phyloP scores from a whole-genome alignment of 1,140 invertebrate species.

The Tetraneura akinire region DNA sequence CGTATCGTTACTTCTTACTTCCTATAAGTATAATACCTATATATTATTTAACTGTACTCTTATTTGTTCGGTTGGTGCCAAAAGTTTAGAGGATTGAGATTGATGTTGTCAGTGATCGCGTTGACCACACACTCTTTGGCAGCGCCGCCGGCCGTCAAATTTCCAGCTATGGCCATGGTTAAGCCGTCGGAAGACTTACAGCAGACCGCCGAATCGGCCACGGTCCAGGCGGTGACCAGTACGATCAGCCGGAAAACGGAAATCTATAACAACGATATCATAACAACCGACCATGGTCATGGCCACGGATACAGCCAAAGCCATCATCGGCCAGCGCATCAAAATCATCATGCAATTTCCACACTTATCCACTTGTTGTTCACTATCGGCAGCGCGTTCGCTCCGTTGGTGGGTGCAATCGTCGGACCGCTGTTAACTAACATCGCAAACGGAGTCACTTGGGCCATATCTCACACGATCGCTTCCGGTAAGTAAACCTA shows the following conservation, averaged over 20 bases:
- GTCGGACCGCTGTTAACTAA: conserved; percentile 10
- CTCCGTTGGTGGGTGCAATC: not conserved
- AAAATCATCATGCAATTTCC: conserved; percentile 4
- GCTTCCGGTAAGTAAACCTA: conserved; percentile 6
- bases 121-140: not conserved
- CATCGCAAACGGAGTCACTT: conserved; percentile 7
- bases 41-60: too few relatives aligned
- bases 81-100: not conserved
- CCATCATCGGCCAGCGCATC: not conserved
- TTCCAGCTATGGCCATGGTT: not conserved
- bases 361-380: not conserved
- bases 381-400: conserved; percentile 7
- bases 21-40: too few relatives aligned
- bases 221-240: not conserved
- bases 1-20: too few relatives aligned
- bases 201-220: not conserved
- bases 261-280: not conserved
- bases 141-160: not conserved
- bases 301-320: not conserved
- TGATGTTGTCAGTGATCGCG: not conserved
- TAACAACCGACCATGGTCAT: too few relatives aligned
- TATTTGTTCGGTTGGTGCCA: not conserved
- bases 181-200: not conserved
- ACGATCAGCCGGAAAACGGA: not conserved
- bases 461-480: conserved; percentile 21